Base-by-base conservation (phyloP, 2,113 vertebrate species). In the Microtus montanus region DNA sequence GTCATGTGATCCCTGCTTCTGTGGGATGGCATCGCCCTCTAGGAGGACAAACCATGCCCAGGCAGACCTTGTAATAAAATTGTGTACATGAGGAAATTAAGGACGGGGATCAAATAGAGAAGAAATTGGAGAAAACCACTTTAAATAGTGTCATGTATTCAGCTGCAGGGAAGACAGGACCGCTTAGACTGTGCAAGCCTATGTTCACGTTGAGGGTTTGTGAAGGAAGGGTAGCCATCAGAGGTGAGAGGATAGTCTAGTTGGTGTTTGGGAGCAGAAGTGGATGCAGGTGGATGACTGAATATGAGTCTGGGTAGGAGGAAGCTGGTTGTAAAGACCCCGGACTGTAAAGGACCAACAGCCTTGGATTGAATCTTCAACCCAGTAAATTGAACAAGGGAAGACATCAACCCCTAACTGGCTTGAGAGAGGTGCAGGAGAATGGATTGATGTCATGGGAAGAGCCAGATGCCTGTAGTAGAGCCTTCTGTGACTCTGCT, bases 321-420 rank as follows among this genome's bases (percentile, higher is more conserved):
- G 78, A 54, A 24, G 14, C 89, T 93, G n/a, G 26, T 30, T 15
- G 47, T 92, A 28, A 54, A 78, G 68, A 87, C 82, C 47, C 47
- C 41, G 38, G 20, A 41, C 52, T 96, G 54, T 38, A 63, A 80
- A 61, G 54, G 35, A 73, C 52, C 70, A 61, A 38, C 75, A 68
- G 47, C n/a, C 94, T 95, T 58, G 78, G 78, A 64, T 64, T 94
- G 66, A 82, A 44, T 78, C 93, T 91, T 33, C 63, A 92, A 66
- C 11, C 79, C 68, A 68, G 20, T 68, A 74, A 93, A 82, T 41
- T 90, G 8, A 73, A 88, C 1, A 64, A 58, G 47, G 89, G 89
- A 68, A 95, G 85, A 85, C n/a, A 44, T 41, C 47, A 82, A 9
- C 63, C 89, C 91, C 49, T 77, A 63, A 71, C 52, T 84, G 94